Base-by-base conservation (phyloP, 2,113 vertebrate genomes). In the Prolemur simus region DNA sequence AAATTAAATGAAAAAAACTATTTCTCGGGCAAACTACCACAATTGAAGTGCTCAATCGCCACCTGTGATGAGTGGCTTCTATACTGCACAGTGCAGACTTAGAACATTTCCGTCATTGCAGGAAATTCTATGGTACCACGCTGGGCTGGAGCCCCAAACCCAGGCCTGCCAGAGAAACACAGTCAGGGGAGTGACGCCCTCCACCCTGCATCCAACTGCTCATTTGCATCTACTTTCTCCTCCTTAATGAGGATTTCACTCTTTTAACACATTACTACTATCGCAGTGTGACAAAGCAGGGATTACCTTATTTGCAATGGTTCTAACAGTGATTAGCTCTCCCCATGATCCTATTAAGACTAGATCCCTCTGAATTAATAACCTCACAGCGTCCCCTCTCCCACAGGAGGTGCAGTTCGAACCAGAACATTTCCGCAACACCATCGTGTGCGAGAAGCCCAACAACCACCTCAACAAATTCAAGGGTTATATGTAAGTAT, bases 381-480 rank as follows among this genome's bases (percentile, higher is more conserved):
- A 93, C 47, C 96, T 77, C 85, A 42, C 0, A 0, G 0, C 60
- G 0, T 95, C 77, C 88, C 96, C 34, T 88, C 95, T 71, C 66
- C 21, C 86, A 14, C 83, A 99, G 99, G 98, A 97, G 8, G n/a
- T 80, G 47, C 93, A 58, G 8, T 99, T 99, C 91, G 92, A 99
- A 64, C 99, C 99, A 0, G 98, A 99, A 92, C 92, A 95, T 96
- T 99, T 99, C 98, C 97, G 96, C 58, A 98, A 98, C 42, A 98
- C 98, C 5, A 98, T 99, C 11, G 94, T 99, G 98, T 99, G 99
- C 96, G 99, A 99, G 98, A 99, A 98, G 78, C 99, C 99, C 95
- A 99, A 99, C 98, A 99, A 99, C 6, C 98, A 99, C 93, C 99
- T 99, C 96, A 99, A 99, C 97, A 98, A 98, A 98, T 99, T 99